Percentiles rank a stretch among this genome's conserved stretches.
Evolutionary conservation across 2,113 vertebrate species (phyloP).

Genomic region (Crotophaga sulcirostris): DNA sequence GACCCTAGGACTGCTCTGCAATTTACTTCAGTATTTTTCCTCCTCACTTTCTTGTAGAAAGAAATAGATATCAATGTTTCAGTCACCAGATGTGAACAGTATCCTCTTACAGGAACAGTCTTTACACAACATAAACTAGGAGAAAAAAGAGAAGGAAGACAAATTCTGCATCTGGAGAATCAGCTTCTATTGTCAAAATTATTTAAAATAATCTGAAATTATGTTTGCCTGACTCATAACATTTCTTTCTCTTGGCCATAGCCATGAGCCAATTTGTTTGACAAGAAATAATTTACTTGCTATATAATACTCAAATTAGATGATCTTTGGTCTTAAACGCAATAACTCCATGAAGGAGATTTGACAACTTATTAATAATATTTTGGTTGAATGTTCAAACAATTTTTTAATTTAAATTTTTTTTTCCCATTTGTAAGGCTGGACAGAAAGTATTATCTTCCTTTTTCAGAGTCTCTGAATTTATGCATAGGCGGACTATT

Average conservation of each 20-base stretch:
- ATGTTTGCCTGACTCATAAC: background rate
- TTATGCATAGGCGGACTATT: background rate
- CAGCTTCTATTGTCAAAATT: background rate
- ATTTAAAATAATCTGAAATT: background rate
- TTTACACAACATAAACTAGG: background rate
- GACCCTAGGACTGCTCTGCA: background rate
- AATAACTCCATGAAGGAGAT: background rate
- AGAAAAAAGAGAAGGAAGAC: background rate
- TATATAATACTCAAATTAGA: background rate
- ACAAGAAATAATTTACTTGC: background rate
- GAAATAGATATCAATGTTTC: background rate
- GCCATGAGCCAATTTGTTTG: background rate
- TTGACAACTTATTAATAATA: background rate
- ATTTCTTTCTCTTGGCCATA: background rate
- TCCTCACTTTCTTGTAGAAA: background rate
- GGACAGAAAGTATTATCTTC: background rate
- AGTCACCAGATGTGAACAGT: background rate
- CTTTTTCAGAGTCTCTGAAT: background rate
- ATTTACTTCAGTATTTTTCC: background rate
- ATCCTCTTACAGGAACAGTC: background rate
- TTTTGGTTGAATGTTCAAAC: background rate
- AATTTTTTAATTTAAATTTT: background rate
- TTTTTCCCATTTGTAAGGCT: background rate
- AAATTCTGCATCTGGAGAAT: background rate
- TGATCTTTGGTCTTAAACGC: background rate